Evolutionary conservation across 2,113 vertebrate species (phyloP).

Genomic region (Bos indicus): DNA sequence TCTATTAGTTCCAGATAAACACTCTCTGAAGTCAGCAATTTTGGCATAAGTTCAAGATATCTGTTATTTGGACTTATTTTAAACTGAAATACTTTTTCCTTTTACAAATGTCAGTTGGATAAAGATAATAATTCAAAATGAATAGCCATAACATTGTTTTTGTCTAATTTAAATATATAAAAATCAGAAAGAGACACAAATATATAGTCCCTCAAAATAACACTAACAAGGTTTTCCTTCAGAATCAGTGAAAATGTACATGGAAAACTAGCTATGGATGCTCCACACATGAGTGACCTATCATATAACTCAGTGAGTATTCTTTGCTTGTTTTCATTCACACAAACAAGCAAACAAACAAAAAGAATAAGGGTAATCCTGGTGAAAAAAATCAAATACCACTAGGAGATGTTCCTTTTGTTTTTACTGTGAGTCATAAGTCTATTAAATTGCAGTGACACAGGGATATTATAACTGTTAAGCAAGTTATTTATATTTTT

Average conservation of each 20-base stretch:
- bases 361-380: not conserved
- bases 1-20: not conserved
- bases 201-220: not conserved
- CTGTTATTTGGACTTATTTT: not conserved
- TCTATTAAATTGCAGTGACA: not conserved
- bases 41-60: not conserved
- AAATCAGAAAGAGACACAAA: not conserved
- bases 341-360: not conserved
- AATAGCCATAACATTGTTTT: not conserved
- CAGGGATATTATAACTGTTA: not conserved
- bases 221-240: not conserved
- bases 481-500: not conserved
- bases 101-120: not conserved
- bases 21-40: not conserved
- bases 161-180: not conserved
- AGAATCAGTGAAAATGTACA: not conserved
- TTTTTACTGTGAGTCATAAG: not conserved
- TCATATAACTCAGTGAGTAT: not conserved
- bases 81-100: not conserved
- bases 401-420: not conserved
- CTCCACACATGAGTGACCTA: not conserved
- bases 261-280: not conserved
- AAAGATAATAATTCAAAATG: not conserved
- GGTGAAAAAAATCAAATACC: not conserved
- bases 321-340: not conserved